A percentile compares a stretch with the other conserved stretches of the same genome.
Conservation (phyloP, 2,888 invertebrate genomes). For the Tenthredo notha region DNA sequence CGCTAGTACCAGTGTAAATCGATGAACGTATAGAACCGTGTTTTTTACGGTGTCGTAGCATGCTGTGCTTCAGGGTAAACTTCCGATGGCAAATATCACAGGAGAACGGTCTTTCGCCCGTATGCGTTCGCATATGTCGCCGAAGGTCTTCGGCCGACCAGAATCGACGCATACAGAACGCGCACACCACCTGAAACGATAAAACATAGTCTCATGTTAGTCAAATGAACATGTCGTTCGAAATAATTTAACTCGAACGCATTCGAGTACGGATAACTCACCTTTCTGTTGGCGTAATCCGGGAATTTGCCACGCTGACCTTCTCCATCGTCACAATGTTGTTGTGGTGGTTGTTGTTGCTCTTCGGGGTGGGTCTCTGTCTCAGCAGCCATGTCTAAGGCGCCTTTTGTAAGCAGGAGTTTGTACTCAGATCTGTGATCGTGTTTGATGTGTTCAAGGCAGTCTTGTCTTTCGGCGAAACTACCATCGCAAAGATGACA, state of each 20-base stretch:
- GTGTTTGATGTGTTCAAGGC: constrained; percentile 89
- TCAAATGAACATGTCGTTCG: neutral
- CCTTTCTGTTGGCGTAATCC: constrained; percentile 93
- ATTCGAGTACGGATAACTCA: constrained; percentile 70
- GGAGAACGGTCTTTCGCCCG: constrained; percentile 94
- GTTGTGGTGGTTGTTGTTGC: constrained; percentile 71
- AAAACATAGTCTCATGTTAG: constrained; percentile 13
- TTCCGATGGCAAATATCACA: constrained; percentile 93
- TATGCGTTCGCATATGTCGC: constrained; percentile 96
- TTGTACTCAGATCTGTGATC: constrained; percentile 90
- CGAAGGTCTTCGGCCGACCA: constrained; percentile 97
- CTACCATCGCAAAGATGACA: constrained; percentile 96
- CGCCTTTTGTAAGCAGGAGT: constrained; percentile 90
- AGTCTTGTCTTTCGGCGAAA: constrained; percentile 88
- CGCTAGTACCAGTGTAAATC: constrained; percentile 80
- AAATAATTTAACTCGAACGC: neutral
- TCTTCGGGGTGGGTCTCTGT: constrained; percentile 75
- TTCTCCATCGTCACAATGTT: constrained; percentile 84
- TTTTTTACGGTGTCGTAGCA: constrained; percentile 95
- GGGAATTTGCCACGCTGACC: constrained; percentile 90
- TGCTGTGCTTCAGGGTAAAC: constrained; percentile 96
- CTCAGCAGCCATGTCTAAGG: constrained; percentile 83
- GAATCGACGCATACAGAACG: constrained; percentile 95
- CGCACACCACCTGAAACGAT: constrained; percentile 87
- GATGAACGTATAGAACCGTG: constrained; percentile 84